Base-by-base conservation (phyloP, 2,797 vertebrate species). In the Syncerus caffer region DNA sequence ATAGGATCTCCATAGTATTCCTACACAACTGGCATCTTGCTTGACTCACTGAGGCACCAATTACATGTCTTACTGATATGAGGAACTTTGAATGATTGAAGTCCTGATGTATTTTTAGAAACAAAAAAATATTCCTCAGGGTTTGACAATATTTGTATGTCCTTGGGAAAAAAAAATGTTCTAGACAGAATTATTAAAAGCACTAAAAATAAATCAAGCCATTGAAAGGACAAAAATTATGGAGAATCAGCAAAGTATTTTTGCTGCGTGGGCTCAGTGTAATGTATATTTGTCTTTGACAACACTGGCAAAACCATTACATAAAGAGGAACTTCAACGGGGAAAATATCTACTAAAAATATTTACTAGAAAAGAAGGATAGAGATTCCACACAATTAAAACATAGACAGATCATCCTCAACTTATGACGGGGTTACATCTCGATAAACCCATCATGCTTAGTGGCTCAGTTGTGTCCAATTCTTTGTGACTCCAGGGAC, bases 121-220 rank as follows among this genome's bases (percentile, higher is more conserved):
- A 96, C 62, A 92, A 93, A 93, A 80, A 84, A 97, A 58, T 87
- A 29, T 17, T 6, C 85, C 25, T 95, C 64, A 95, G 98, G 90
- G 93, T 93, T 97, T 92, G 4, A 93, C 94, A 97, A 97, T 80
- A 95, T 97, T 96, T 96, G n/a, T 85, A 94, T 78, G 85, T 90
- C 76, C 84, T 96, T 93, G 85, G 85, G 51, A 94, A 23, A 67
- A 96, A 96, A 93, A 84, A 95, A 93, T 82, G 2, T 51, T 96
- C 76, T 96, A 96, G 47, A 96, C 53, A 97, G 78, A 97, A 97
- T 62, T 93, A 98, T 93, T 97, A 98, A 98, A 93, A 89, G 42
- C 83, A 89, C 64, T 91, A 90, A 98, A 98, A 98, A 98, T 96
- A 98, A 98, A 97, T 98, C 96, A 97, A 94, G 88, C 93, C 97